These are phyloP conservation scores for Phylloscopus collybita DNA, from an alignment of 2,797 vertebrate species.

Conservation along the genomic window DNA sequence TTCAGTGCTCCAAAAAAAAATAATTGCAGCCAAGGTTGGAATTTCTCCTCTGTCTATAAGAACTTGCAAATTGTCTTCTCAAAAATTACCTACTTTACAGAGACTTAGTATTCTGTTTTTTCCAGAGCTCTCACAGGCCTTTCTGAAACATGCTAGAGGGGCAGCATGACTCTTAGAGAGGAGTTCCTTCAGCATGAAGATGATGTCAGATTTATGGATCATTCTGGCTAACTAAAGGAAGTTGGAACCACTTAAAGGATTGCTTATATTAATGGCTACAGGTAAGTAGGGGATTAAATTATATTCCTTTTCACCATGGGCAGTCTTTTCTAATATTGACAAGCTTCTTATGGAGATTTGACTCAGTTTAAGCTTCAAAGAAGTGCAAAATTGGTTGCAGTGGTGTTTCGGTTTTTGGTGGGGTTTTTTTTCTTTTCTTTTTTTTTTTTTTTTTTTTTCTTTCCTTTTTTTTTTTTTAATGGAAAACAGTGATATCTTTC, in stretches of 20 bases:
- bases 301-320: neutral
- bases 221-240: neutral
- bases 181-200: neutral
- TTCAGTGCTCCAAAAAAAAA: neutral
- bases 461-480: neutral
- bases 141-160: neutral
- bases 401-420: too few species aligned
- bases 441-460: neutral
- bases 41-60: neutral
- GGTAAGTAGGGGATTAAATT: neutral
- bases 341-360: neutral
- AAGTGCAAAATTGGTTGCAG: neutral
- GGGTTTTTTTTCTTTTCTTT: fast-evolving
- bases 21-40: neutral
- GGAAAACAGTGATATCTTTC: neutral
- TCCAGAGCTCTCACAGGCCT: neutral
- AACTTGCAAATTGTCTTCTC: neutral
- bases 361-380: neutral
- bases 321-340: neutral
- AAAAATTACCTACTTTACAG: neutral
- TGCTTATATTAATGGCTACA: neutral
- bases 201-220: neutral
- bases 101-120: neutral
- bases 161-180: neutral
- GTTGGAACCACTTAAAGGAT: neutral